A percentile compares a stretch with the other conserved stretches of the same genome.
These are phyloP conservation scores for Pseudochaenichthys georgianus DNA, from an alignment of 2,797 vertebrate genomes.

Conservation along the genomic window DNA sequence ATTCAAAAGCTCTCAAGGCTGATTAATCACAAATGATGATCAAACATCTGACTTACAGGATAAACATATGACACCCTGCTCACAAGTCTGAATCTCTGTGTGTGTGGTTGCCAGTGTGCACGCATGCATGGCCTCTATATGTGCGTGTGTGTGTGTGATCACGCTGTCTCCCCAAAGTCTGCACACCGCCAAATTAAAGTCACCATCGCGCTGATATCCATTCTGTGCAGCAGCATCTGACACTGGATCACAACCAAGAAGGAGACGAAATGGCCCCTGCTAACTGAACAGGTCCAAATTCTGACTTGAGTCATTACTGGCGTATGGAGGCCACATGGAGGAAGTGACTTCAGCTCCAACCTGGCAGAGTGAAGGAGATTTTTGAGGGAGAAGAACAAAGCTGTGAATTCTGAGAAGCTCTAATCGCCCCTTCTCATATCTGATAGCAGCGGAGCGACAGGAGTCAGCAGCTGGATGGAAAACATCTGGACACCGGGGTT, in stretches of 20 bases:
- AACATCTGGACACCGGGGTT: slow-evolving; percentile 50
- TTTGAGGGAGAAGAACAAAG: slow-evolving; percentile 34
- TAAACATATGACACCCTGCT: slow-evolving; percentile 67
- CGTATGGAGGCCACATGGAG: slow-evolving; percentile 11
- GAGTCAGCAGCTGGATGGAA: slow-evolving; percentile 49
- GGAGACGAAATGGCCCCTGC: background rate
- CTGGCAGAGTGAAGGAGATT: slow-evolving; percentile 31
- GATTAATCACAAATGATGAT: slow-evolving; percentile 78
- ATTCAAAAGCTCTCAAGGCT: slow-evolving; percentile 69
- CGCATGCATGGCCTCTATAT: background rate
- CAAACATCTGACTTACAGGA: slow-evolving; percentile 77
- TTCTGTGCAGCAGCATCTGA: slow-evolving; percentile 64
- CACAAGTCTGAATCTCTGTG: slow-evolving; percentile 44
- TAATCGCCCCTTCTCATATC: slow-evolving; percentile 48
- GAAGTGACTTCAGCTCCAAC: slow-evolving; percentile 21
- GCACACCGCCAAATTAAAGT: slow-evolving; percentile 69
- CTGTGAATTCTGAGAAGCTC: slow-evolving; percentile 43
- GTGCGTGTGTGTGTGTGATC: slow-evolving; percentile 6
- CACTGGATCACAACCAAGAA: slow-evolving; percentile 8
- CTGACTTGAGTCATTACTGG: background rate
- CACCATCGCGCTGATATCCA: slow-evolving; percentile 51
- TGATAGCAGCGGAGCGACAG: slow-evolving; percentile 50
- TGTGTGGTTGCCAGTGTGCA: slow-evolving; percentile 10
- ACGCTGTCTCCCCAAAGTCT: slow-evolving; percentile 66
- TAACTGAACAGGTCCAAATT: slow-evolving; percentile 3